Evolutionary conservation across 2,888 invertebrate species (phyloP).

Genomic region (Stenodera caucasica): DNA sequence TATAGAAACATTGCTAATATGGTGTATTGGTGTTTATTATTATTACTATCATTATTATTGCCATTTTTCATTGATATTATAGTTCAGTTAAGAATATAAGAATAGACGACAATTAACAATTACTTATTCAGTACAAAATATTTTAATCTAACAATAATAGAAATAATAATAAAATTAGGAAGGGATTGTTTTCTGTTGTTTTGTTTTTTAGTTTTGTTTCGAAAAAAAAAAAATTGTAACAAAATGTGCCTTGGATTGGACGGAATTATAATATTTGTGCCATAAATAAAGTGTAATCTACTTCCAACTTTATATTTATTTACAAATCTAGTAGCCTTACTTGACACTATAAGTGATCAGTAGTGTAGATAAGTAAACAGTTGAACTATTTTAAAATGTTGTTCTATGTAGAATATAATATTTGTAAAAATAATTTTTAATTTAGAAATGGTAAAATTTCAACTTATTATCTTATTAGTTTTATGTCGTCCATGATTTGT

Average conservation of each 20-base stretch:
- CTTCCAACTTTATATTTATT: neutral
- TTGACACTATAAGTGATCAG: no score
- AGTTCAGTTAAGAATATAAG: neutral
- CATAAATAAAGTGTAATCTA: neutral
- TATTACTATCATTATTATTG: neutral
- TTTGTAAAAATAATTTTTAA: no score
- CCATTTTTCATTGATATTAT: constrained; percentile 2
- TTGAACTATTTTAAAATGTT: no score
- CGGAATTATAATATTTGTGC: neutral
- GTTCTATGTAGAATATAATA: no score
- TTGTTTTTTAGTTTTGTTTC: neutral
- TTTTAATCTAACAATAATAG: no score
- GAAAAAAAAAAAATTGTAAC: neutral
- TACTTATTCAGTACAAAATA: neutral
- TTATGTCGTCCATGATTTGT: constrained; percentile 35
- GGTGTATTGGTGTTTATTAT: neutral
- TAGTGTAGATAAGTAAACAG: no score
- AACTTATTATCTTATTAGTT: constrained; percentile 9
- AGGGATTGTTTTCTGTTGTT: constrained; percentile 1
- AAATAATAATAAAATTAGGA: neutral
- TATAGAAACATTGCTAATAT: neutral
- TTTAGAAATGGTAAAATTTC: no score
- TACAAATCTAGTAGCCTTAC: no score
- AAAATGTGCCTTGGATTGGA: neutral
- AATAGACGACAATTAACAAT: neutral